These are phyloP conservation scores for Uloborus plumipes DNA, from an alignment of 2,888 invertebrate genomes.

Conservation along the genomic window DNA sequence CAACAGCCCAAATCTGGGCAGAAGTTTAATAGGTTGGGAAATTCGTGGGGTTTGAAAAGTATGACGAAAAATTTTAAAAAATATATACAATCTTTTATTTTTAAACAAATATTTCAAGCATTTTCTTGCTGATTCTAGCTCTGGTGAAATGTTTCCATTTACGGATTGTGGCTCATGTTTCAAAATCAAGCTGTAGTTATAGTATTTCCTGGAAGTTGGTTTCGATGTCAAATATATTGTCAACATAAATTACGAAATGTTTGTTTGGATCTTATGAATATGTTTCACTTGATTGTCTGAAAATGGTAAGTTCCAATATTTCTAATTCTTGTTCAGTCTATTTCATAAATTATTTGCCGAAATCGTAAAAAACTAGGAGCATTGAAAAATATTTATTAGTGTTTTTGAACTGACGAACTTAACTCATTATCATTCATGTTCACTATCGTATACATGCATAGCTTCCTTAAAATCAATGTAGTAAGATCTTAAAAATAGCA, in stretches of 20 bases:
- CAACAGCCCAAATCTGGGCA: constrained; percentile 57
- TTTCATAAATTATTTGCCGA: too few relatives aligned
- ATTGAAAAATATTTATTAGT: too few relatives aligned
- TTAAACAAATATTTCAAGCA: neutral
- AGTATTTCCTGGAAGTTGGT: neutral
- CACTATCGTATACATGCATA: too few relatives aligned
- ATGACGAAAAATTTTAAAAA: constrained; percentile 1
- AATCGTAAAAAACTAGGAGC: too few relatives aligned
- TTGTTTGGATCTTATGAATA: neutral
- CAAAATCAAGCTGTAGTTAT: neutral
- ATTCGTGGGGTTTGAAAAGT: constrained; percentile 14
- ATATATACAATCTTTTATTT: neutral
- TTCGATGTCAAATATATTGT: constrained; percentile 29
- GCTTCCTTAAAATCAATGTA: too few relatives aligned
- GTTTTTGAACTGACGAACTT: too few relatives aligned
- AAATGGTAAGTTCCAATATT: constrained; percentile 37
- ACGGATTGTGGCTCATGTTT: constrained; percentile 18
- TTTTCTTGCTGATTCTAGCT: neutral
- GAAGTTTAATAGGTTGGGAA: constrained; percentile 29
- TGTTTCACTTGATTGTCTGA: constrained; percentile 8
- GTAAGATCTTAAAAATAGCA: too few relatives aligned
- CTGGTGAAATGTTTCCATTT: constrained; percentile 14
- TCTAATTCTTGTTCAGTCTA: neutral
- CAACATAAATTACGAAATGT: constrained; percentile 4
- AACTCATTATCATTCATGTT: too few relatives aligned